phyloP scores from a whole-genome alignment of 64 coral and sea anemone species.

The Stichodactyla mertensii region DNA sequence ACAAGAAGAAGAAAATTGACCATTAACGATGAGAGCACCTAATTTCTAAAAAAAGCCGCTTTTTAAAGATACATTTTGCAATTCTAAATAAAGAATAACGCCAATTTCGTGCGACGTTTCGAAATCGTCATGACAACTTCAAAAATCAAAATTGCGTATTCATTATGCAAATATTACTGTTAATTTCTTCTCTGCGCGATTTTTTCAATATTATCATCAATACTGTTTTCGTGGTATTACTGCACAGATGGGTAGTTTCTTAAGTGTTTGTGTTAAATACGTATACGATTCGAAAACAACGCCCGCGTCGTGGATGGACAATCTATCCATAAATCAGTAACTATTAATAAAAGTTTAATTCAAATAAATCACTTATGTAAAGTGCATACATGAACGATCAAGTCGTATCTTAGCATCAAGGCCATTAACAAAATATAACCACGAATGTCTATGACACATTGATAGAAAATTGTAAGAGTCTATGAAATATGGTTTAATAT shows the following conservation, averaged over 20 bases:
- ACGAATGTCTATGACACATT: not conserved
- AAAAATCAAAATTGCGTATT: too few relatives aligned
- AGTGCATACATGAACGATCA: not conserved
- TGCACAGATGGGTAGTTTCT: not conserved
- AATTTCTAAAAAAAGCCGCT: too few relatives aligned
- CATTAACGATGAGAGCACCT: too few relatives aligned
- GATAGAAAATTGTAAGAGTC: not conserved
- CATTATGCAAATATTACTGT: too few relatives aligned
- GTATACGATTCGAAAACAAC: not conserved
- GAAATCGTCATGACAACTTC: too few relatives aligned
- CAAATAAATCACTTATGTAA: not conserved
- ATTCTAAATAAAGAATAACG: too few relatives aligned
- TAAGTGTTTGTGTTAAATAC: not conserved
- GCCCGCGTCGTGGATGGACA: not conserved
- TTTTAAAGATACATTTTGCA: too few relatives aligned
- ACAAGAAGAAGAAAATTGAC: too few relatives aligned
- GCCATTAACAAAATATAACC: not conserved
- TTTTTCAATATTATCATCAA: not conserved
- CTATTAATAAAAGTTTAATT: not conserved
- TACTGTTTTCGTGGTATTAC: not conserved
- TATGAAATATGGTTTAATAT: not conserved
- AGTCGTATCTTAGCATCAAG: not conserved
- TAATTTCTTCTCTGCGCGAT: too few relatives aligned
- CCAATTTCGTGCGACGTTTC: too few relatives aligned
- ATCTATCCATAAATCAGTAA: not conserved